Percentiles rank a stretch among this genome's conserved stretches.
Conservation (phyloP, 2,113 vertebrate genomes). For the Brienomyrus longianalis region DNA sequence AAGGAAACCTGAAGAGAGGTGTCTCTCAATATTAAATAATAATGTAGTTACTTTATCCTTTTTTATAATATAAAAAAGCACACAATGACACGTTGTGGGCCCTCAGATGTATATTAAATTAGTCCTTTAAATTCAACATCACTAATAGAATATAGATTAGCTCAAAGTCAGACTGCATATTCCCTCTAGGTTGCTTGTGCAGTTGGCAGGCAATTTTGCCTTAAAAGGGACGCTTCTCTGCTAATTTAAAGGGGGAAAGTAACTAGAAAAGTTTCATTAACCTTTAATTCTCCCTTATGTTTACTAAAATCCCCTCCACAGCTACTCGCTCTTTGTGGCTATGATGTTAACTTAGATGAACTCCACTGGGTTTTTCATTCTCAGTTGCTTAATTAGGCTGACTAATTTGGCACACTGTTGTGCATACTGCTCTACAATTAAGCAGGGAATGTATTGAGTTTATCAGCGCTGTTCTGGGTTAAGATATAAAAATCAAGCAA, state of each 20-base stretch:
- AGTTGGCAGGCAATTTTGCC: conserved; percentile 12
- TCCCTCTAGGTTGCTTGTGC: background rate
- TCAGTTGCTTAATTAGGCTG: conserved; percentile 32
- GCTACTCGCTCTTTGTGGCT: conserved; percentile 17
- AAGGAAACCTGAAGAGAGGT: background rate
- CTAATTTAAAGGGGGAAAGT: conserved; percentile 15
- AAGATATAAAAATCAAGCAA: conserved; percentile 28
- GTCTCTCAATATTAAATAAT: background rate
- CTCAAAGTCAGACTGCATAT: conserved; percentile 13
- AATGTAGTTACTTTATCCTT: background rate
- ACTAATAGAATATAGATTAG: conserved; percentile 14
- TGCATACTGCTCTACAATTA: conserved; percentile 35
- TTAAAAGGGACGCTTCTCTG: conserved; percentile 4
- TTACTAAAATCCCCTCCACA: conserved; percentile 20
- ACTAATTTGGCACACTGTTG: conserved; percentile 31
- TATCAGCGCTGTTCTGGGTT: conserved; percentile 24
- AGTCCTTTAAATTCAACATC: background rate
- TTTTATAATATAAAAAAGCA: background rate
- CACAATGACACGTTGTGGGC: background rate
- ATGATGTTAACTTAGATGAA: conserved; percentile 27
- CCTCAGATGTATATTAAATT: conserved; percentile 12
- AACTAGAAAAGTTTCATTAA: conserved; percentile 33
- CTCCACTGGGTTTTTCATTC: conserved; percentile 22
- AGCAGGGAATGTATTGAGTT: conserved; percentile 11
- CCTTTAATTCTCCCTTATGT: conserved; percentile 25